Percentiles rank a stretch among this genome's conserved stretches.
Conservation (phyloP, 2,888 invertebrate species). For the Scaptomyza cyrtandrae region DNA sequence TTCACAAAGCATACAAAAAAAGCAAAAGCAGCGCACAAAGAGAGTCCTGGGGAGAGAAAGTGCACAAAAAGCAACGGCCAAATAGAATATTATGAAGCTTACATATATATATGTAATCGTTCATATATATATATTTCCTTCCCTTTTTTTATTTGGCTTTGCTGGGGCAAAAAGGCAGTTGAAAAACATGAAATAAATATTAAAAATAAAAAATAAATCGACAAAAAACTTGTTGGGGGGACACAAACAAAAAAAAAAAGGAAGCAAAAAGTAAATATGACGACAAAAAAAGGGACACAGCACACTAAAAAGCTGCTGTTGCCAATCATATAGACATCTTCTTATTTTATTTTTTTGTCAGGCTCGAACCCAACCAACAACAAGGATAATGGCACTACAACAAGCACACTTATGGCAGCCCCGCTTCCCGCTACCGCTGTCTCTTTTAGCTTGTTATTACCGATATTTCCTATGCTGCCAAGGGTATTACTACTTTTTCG, state of each 20-base stretch:
- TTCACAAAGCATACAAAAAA: constrained; percentile 72
- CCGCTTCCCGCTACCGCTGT: constrained; percentile 1
- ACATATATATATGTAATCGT: constrained; percentile 44
- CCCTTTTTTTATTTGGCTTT: constrained; percentile 2
- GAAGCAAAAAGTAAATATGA: constrained; percentile 11
- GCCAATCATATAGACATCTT: constrained; percentile 72
- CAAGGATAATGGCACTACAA: constrained; percentile 61
- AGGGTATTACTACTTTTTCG: constrained; percentile 14
- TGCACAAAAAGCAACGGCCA: constrained; percentile 45
- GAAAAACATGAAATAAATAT: constrained; percentile 69
- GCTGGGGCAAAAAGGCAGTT: constrained; percentile 52
- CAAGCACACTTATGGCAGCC: constrained; percentile 54
- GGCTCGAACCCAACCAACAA: constrained; percentile 46
- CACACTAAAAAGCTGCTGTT: constrained; percentile 75
- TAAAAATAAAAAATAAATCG: constrained; percentile 56
- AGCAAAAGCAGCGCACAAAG: constrained; percentile 7
- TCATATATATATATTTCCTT: constrained; percentile 1
- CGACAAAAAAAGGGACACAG: constrained; percentile 60
- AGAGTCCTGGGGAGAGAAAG: constrained; percentile 10
- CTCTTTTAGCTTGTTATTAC: constrained; percentile 21
- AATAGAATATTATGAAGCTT: constrained; percentile 66
- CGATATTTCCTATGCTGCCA: constrained; percentile 11
- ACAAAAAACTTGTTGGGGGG: constrained; percentile 58
- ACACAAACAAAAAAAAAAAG: constrained; percentile 45
- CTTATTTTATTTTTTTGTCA: constrained; percentile 33